phyloP scores from a whole-genome alignment of 2,797 vertebrate genomes.

The Arrhamphus sclerolepis region DNA sequence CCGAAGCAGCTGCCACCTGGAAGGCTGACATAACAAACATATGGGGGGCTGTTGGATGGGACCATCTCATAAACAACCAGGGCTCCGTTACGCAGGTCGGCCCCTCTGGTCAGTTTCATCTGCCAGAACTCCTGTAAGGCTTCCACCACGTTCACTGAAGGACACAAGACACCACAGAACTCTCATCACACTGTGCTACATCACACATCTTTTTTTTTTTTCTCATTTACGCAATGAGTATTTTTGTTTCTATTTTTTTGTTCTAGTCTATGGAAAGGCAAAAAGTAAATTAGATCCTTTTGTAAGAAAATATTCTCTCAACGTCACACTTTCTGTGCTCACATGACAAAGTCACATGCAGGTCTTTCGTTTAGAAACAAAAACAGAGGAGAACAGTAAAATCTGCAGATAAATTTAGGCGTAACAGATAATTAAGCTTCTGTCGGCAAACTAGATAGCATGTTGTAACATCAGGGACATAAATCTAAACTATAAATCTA shows the following conservation, averaged over 20 bases:
- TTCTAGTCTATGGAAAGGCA: too few species aligned
- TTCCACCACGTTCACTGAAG: slow-evolving; percentile 95
- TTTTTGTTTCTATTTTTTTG: too few species aligned
- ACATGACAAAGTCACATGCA: too few species aligned
- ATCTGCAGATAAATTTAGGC: neutral
- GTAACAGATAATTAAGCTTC: slow-evolving; percentile 6
- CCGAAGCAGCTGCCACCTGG: slow-evolving; percentile 97
- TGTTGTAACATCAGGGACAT: slow-evolving; percentile 10
- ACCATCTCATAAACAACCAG: slow-evolving; percentile 99
- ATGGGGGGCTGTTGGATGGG: slow-evolving; percentile 92
- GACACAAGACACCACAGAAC: slow-evolving; percentile 7
- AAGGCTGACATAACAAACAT: slow-evolving; percentile 95
- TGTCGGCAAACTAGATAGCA: slow-evolving; percentile 17
- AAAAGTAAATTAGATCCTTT: too few species aligned
- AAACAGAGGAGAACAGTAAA: too few species aligned
- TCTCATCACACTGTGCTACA: too few species aligned
- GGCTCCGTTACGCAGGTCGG: slow-evolving; percentile 93
- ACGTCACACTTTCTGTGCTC: too few species aligned
- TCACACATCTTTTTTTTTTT: too few species aligned
- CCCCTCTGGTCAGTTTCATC: slow-evolving; percentile 96
- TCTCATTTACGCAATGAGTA: too few species aligned
- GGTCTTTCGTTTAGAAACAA: too few species aligned
- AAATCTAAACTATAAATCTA: slow-evolving; percentile 20
- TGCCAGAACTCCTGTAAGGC: slow-evolving; percentile 99
- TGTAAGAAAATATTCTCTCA: too few species aligned